Conservation (phyloP, 2,113 vertebrate species). For the Vulpes lagopus region DNA sequence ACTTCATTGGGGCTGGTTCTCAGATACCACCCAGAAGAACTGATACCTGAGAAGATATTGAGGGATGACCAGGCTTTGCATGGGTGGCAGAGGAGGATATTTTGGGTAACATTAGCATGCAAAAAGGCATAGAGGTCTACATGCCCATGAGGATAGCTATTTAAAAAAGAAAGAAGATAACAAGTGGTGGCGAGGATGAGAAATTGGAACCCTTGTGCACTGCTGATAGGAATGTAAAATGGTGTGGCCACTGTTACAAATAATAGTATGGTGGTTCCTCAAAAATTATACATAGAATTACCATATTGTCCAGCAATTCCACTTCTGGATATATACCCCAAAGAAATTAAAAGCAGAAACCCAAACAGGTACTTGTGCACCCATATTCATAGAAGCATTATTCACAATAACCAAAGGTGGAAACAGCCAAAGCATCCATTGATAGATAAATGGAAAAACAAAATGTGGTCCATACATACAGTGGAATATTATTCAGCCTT, state of each 20-base stretch:
- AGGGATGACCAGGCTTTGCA: background rate
- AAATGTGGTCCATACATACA: no score
- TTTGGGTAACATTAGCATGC: background rate
- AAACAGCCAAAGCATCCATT: background rate
- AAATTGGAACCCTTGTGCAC: background rate
- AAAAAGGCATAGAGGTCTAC: background rate
- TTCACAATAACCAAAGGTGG: background rate
- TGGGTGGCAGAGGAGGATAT: background rate
- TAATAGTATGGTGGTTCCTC: background rate
- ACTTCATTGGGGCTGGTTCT: background rate
- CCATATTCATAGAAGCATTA: background rate
- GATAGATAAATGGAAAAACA: background rate
- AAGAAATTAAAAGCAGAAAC: background rate
- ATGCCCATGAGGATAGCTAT: background rate
- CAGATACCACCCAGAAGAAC: background rate
- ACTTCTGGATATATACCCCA: background rate
- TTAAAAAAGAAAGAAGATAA: background rate
- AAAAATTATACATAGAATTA: background rate
- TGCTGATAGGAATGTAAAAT: background rate
- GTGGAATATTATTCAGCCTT: background rate
- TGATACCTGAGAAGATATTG: background rate
- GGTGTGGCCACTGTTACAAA: background rate
- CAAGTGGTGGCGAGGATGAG: background rate
- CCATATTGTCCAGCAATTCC: background rate
- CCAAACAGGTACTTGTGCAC: background rate